These are phyloP conservation scores for Ovis aries DNA, from an alignment of 2,113 vertebrate genomes.

Conservation along the genomic window ARS-UI_Ramb_v3.0 NC_056054.1:105230001-105230500, in stretches of 20 bases:
- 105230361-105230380: background rate
- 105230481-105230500: background rate
- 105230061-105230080: slow-evolving; percentile 45
- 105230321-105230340: background rate
- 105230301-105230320: background rate
- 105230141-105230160: slow-evolving; percentile 52
- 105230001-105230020: slow-evolving; percentile 58
- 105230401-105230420: background rate
- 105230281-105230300: background rate
- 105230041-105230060: slow-evolving; percentile 73
- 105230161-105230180: background rate
- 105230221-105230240: background rate
- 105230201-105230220: background rate
- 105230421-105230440: background rate
- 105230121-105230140: slow-evolving; percentile 54
- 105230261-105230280: background rate
- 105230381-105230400: background rate
- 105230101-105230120: slow-evolving; percentile 61
- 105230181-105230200: slow-evolving; percentile 13
- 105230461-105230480: background rate
- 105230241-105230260: background rate
- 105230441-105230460: background rate
- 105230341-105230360: background rate
- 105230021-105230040: slow-evolving; percentile 66
- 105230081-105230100: slow-evolving; percentile 65